phyloP scores from a whole-genome alignment of 2,113 vertebrate genomes.

The Isurus oxyrinchus region DNA sequence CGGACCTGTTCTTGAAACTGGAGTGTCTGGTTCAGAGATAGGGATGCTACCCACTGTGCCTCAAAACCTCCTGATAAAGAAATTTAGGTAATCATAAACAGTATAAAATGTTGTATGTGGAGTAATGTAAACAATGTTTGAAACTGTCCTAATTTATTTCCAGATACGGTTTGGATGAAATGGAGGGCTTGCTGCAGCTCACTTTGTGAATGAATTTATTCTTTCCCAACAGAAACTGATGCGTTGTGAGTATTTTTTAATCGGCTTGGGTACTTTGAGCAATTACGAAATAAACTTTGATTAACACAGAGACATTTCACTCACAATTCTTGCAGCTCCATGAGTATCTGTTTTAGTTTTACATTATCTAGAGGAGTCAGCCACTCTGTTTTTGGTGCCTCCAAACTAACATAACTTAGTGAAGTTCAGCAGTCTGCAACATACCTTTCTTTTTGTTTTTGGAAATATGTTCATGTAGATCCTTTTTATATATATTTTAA shows the following conservation, averaged over 20 bases:
- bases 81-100: background rate
- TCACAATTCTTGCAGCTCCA: background rate
- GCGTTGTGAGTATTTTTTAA: background rate
- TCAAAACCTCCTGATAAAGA: background rate
- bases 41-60: too few species aligned
- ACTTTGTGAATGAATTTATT: background rate
- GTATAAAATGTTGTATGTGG: background rate
- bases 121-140: background rate
- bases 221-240: background rate
- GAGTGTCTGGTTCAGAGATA: too few species aligned
- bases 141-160: background rate
- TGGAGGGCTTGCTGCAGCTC: background rate
- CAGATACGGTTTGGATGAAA: background rate
- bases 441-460: background rate
- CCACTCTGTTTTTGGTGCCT: background rate
- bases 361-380: background rate
- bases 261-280: background rate
- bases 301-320: background rate
- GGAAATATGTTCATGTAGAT: background rate
- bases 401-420: background rate
- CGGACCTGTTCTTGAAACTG: too few species aligned
- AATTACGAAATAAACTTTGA: background rate
- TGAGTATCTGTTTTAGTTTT: background rate
- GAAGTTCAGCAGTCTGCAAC: background rate
- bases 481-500: background rate